Evolutionary conservation across 1,140 invertebrate species (phyloP), one percentile per base, ranked within the genome.

Genomic region (Drosophila gunungcola): DNA sequence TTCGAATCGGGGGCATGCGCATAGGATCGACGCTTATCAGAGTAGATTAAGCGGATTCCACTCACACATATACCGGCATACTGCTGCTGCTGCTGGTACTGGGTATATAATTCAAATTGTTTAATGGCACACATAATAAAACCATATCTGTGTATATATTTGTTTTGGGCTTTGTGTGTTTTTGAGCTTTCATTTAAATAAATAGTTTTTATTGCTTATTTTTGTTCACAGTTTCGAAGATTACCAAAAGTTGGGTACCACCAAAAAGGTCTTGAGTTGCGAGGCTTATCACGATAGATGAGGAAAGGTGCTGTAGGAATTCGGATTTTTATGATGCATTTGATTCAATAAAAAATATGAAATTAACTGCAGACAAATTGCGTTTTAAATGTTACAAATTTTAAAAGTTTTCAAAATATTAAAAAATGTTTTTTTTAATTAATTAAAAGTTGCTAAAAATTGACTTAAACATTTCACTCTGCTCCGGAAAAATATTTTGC

Each of bases 21-120:
- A 73, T 43, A 70, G 67, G 48, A 36, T n/a, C 6, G 52, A 29
- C 42, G 13, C 68, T 84, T 89, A 89, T 84, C 77, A 89, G 46
- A 42, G 16, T 41, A 79, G 62, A 68, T 84, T 84, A 83, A 78
- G 73, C 79, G 78, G 53, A 63, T 67, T 41, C 27, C 34, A 55
- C 38, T 54, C n/a, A 58, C 46, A 41, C 27, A 45, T 21, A 41
- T 29, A 42, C 32, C 16, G 16, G 16, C 25, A 32, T 25, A n/a
- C 16, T 21, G 16, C 16, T 21, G 16, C 16, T 21, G 16, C 16
- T 21, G 16, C 16, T 21, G 16, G 16, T 21, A 21, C 34, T 7
- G 25, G 5, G 5, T 57, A 32, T 58, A 54, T 49, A 46, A 63
- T 51, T 79, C 65, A 72, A 86, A 85, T 83, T 72, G 80, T 83